These are phyloP conservation scores for Drosophila histrio DNA, from an alignment of 2,888 invertebrate species.

Conservation along the genomic window DNA sequence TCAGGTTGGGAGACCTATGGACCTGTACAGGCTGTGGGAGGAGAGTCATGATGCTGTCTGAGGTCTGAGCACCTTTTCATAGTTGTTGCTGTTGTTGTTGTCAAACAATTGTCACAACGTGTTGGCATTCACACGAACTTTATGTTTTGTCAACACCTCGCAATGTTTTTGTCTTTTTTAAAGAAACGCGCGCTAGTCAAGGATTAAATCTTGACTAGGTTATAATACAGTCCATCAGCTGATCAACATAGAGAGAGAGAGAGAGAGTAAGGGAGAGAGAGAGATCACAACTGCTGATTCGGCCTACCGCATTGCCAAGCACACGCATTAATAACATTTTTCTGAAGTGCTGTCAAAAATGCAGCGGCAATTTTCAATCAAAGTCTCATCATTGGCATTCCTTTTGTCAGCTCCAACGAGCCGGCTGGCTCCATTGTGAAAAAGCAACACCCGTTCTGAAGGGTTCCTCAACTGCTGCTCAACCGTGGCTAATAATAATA, in stretches of 20 bases:
- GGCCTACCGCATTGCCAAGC: conserved; percentile 79
- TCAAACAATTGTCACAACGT: conserved; percentile 80
- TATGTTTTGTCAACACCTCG: conserved; percentile 80
- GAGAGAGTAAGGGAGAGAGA: background rate
- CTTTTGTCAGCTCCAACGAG: conserved; percentile 44
- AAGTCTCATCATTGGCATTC: conserved; percentile 52
- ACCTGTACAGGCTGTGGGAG: conserved; percentile 35
- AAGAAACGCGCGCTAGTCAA: conserved; percentile 31
- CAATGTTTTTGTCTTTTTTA: conserved; percentile 25
- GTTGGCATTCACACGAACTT: conserved; percentile 82
- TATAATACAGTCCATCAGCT: conserved; percentile 4
- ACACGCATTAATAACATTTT: conserved; percentile 73
- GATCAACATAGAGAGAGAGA: background rate
- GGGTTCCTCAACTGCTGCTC: conserved; percentile 59
- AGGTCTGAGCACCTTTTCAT: conserved; percentile 61
- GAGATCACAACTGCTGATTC: conserved; percentile 6
- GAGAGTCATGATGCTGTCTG: conserved; percentile 35
- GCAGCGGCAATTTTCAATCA: conserved; percentile 82
- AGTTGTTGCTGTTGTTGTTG: conserved; percentile 59
- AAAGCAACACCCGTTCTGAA: conserved; percentile 73
- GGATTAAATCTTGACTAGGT: conserved; percentile 36
- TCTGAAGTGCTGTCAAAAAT: conserved; percentile 70
- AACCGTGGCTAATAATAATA: conserved; percentile 47
- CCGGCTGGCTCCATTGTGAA: conserved; percentile 52
- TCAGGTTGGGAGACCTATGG: conserved; percentile 5